A percentile compares a stretch with the other conserved stretches of the same genome.
phyloP scores from a whole-genome alignment of 2,113 vertebrate species.

The Protomyctophum bolini region DNA sequence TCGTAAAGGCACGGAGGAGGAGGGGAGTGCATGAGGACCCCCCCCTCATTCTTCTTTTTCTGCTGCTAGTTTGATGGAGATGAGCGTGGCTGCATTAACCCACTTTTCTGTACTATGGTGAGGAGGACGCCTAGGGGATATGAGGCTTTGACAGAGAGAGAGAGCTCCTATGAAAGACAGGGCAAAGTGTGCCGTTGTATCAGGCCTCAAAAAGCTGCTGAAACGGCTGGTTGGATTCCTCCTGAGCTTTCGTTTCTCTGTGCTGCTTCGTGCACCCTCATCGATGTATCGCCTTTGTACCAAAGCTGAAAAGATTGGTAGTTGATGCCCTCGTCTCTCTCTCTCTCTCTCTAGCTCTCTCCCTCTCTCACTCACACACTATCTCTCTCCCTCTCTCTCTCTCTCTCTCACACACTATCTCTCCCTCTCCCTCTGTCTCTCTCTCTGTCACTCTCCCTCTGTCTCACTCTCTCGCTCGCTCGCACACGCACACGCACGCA shows the following conservation, averaged over 20 bases:
- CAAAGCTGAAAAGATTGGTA: constrained; percentile 59
- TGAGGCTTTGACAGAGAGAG: constrained; percentile 14
- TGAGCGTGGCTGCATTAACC: constrained; percentile 53
- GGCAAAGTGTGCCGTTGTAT: constrained; percentile 29
- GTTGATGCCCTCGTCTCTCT: constrained; percentile 26
- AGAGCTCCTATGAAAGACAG: constrained; percentile 30
- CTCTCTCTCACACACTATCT: too few species aligned
- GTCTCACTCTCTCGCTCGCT: too few species aligned
- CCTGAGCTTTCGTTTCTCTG: constrained; percentile 46
- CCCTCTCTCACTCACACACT: too few species aligned
- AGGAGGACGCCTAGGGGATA: constrained; percentile 38
- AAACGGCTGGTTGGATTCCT: constrained; percentile 47
- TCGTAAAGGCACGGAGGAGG: neutral
- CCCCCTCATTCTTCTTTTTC: constrained; percentile 24
- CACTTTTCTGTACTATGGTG: constrained; percentile 44
- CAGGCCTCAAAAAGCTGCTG: constrained; percentile 28
- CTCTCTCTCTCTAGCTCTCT: too few species aligned
- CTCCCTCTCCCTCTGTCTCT: too few species aligned
- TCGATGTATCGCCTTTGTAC: constrained; percentile 34
- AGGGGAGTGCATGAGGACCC: constrained; percentile 7
- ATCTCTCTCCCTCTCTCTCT: too few species aligned
- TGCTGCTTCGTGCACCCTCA: constrained; percentile 19
- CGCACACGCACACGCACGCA: too few species aligned
- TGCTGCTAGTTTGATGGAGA: constrained; percentile 35
- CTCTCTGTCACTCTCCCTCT: too few species aligned